Evolutionary conservation across 2,888 invertebrate genomes (phyloP), one percentile per base, ranked within the genome.

Genomic region (Phlogophora meticulosa): DNA sequence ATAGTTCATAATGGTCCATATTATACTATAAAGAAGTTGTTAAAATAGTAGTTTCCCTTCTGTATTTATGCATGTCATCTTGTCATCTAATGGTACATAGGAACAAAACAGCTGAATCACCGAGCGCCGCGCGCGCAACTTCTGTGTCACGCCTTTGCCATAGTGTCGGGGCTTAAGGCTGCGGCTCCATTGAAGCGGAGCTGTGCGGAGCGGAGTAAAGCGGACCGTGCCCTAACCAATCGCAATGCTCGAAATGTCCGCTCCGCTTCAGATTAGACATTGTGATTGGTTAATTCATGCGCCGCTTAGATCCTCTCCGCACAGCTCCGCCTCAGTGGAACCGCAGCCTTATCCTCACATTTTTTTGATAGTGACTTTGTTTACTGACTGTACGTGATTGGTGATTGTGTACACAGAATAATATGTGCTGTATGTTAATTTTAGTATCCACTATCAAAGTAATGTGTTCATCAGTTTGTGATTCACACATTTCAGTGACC

Each of bases 291-390:
- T n/a, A n/a, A n/a, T n/a, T n/a, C n/a, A n/a, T n/a, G n/a, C n/a
- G n/a, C n/a, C n/a, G n/a, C n/a, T n/a, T n/a, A n/a, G n/a, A n/a
- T n/a, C n/a, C n/a, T n/a, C n/a, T n/a, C n/a, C n/a, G n/a, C n/a
- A n/a, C n/a, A n/a, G n/a, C n/a, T n/a, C n/a, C n/a, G n/a, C n/a
- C n/a, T n/a, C n/a, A n/a, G n/a, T n/a, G n/a, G n/a, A n/a, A n/a
- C n/a, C n/a, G n/a, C n/a, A n/a, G n/a, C n/a, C 49, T 49, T 57
- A 42, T 75, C 60, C 20, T 55, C 32, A 22, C 15, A 20, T 55
- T 70, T 60, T 22, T 61, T 42, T 34, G 45, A 38, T 55, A 53
- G 60, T 40, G 32, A 63, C 5, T 72, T 65, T 57, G 52, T 67
- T 56, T 48, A 49, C 55, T 11, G 5, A 11, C 24, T 55, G 7